phyloP scores from a whole-genome alignment of 2,888 invertebrate species.

The Acanthacorydalis orientalis region DNA sequence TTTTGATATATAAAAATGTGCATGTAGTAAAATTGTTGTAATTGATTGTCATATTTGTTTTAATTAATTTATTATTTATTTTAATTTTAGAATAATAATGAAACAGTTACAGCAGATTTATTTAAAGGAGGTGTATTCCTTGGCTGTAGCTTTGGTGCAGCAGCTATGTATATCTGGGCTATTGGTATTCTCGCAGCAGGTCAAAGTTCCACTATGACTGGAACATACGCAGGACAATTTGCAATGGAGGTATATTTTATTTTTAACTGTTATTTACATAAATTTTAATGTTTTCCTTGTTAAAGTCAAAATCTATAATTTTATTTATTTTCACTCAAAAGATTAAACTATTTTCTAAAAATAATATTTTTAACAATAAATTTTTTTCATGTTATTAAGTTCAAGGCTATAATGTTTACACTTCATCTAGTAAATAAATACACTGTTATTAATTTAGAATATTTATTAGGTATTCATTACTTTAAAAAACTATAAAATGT shows the following conservation, averaged over 20 bases:
- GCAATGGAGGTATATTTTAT: constrained; percentile 48
- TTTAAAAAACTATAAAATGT: background rate
- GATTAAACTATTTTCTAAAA: too few relatives aligned
- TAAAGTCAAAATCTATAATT: background rate
- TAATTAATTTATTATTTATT: too few relatives aligned
- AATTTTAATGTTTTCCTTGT: too few relatives aligned
- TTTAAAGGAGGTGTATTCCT: constrained; percentile 59
- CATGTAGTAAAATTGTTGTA: too few relatives aligned
- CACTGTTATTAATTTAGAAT: too few relatives aligned
- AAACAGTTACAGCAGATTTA: constrained; percentile 44
- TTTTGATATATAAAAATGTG: background rate
- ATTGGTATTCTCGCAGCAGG: constrained; percentile 64
- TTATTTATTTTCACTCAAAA: background rate
- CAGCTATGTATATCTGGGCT: constrained; percentile 74
- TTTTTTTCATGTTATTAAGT: too few relatives aligned
- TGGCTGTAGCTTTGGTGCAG: constrained; percentile 58
- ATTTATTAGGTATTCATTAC: too few relatives aligned
- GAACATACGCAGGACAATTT: constrained; percentile 77
- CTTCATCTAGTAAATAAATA: too few relatives aligned
- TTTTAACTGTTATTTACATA: background rate
- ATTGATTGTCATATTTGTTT: too few relatives aligned
- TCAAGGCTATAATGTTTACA: too few relatives aligned
- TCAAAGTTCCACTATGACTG: constrained; percentile 72
- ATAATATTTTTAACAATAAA: too few relatives aligned
- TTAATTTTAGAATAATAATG: constrained; percentile 25